Conservation (phyloP, 53 echinoderm and acorn worm species). For the Stichopus horrens region DNA sequence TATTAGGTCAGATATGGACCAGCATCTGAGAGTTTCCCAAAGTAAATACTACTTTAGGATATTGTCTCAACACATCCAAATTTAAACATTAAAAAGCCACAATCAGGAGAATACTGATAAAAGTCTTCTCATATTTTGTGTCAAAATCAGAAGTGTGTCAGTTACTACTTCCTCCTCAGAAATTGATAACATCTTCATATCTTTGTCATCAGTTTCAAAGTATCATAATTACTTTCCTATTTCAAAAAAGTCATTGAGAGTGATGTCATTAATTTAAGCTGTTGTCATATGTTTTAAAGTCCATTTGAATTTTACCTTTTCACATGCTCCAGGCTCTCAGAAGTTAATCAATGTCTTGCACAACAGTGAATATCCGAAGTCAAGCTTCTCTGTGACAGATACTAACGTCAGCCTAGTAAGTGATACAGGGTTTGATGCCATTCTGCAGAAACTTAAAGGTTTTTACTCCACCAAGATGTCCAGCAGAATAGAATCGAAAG, state of each 20-base stretch:
- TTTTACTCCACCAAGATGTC: conserved; percentile 91
- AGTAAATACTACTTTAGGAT: too few relatives aligned
- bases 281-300: not conserved
- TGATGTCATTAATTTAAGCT: not conserved
- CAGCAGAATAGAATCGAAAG: conserved; percentile 87
- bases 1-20: too few relatives aligned
- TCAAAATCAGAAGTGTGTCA: too few relatives aligned
- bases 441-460: conserved; percentile 91
- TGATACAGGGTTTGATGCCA: conserved; percentile 86
- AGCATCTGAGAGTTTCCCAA: too few relatives aligned
- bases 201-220: too few relatives aligned
- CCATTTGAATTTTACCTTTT: not conserved
- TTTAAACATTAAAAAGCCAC: too few relatives aligned
- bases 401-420: conserved; percentile 69
- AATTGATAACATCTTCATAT: not conserved
- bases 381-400: conserved; percentile 85
- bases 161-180: not conserved
- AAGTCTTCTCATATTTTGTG: too few relatives aligned
- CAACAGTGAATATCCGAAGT: conserved; percentile 85
- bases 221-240: not conserved
- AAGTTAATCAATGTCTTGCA: conserved; percentile 89
- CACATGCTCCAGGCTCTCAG: conserved; percentile 53
- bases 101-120: too few relatives aligned
- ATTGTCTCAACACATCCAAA: too few relatives aligned
- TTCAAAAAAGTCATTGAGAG: not conserved